Base-by-base conservation (phyloP, 2,888 invertebrate species). In the Agrochola litura region DNA sequence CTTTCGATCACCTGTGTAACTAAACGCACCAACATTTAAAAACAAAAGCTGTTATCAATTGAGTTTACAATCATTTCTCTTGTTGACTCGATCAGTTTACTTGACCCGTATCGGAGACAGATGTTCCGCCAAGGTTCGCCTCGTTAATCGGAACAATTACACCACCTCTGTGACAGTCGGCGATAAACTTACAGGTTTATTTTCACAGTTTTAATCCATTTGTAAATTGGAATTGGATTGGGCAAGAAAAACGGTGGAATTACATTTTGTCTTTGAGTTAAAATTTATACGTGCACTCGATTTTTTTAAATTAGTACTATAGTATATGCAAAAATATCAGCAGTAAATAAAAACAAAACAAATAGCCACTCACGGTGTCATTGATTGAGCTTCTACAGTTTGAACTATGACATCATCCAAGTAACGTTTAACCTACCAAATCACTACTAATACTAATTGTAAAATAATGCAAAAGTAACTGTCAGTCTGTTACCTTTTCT, bases 111-210 rank as follows among this genome's bases (percentile, higher is more conserved):
- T 82, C 60, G 46, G 8, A 68, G 71, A 84, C 88, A 87, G 89
- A 91, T 91, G 91, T 89, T 88, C 60, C 9, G 49, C 74, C 88
- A 87, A 90, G 87, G 88, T 76, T 86, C 72, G 30, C 22, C 71
- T 83, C 79, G 79, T 85, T 81, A 83, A 86, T 81, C 80, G 72
- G 82, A 82, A 83, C 91, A 79, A 86, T 88, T 86, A 86, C 80
- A 76, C 83, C 74, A 73, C 72, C 73, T 68, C 67, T 66, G 49
- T 76, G 70, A 83, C 81, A 78, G 79, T 73, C 76, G 70, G 5
- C 61, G 43, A 79, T 88, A 79, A 86, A 88, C 16, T 77, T 63
- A 60, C 77, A 61, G 77, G 83, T 87, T 86, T 89, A 87, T 81
- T 70, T 70, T 67, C 54, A 76, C 76, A 19, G 60, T 73, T 66